phyloP scores from a whole-genome alignment of 2,797 vertebrate species.

The Poeciliopsis presidionis region DNA sequence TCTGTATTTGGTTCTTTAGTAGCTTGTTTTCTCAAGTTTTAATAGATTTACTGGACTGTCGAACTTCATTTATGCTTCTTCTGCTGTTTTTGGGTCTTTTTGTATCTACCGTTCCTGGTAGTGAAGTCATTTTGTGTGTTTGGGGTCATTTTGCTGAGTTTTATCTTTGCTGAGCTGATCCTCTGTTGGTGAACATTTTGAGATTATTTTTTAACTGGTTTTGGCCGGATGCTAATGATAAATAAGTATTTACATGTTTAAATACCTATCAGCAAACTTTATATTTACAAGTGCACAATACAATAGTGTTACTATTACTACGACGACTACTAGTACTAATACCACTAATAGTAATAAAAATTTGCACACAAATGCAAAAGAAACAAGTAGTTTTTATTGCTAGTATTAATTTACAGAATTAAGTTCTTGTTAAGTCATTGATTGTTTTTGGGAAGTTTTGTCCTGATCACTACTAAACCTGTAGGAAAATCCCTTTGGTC shows the following conservation, averaged over 20 bases:
- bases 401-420: neutral
- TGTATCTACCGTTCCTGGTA: neutral
- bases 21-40: neutral
- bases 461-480: neutral
- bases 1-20: neutral
- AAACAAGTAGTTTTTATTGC: neutral
- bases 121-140: neutral
- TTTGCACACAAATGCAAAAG: neutral
- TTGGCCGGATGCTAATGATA: neutral
- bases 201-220: neutral
- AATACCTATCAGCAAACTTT: neutral
- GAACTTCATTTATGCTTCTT: neutral
- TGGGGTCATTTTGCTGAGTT: neutral
- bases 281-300: neutral
- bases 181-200: no score
- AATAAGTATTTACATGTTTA: neutral
- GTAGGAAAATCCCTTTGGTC: neutral
- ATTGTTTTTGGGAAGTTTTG: neutral
- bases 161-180: neutral
- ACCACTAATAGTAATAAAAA: neutral
- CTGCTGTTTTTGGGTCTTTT: neutral
- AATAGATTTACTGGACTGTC: neutral
- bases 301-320: neutral
- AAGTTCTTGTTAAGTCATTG: neutral
- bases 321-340: neutral